Evolutionary conservation across 2,888 invertebrate genomes (phyloP), one percentile per base, ranked within the genome.

Genomic region (Spodoptera littoralis): DNA sequence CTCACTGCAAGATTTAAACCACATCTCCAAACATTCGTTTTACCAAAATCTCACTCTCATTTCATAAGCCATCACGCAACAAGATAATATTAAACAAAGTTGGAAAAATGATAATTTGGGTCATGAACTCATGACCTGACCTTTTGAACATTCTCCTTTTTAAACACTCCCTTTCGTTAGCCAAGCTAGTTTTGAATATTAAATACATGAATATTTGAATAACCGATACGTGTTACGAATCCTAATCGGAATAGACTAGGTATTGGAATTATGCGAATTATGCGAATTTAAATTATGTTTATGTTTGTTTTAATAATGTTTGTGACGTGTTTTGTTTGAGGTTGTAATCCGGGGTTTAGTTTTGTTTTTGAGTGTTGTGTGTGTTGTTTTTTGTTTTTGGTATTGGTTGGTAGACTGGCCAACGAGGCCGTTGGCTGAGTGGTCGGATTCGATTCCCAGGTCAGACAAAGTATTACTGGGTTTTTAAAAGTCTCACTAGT

Each of bases 151-250:
- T 27, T 27, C 27, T 27, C 27, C 52, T 56, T 51, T 59, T 61
- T 65, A 78, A 70, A 71, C 59, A 64, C 53, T 53, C 60, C 66
- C 58, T 70, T 70, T 64, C 54, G 67, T 57, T 61, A 46, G 24
- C 64, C 47, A 51, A 41, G 50, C 74, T 77, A 77, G 77, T 75
- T 75, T 56, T 55, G 62, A 76, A 65, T 70, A 70, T 68, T 70
- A 65, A 73, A 67, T 63, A 65, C 51, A 75, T 70, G 70, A 66
- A 74, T 74, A 65, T 62, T 65, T 45, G 57, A 63, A 68, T 75
- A 70, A 63, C 65, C 54, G 49, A 72, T 64, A 65, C 69, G 69
- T 59, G 60, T 49, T 27, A 30, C 22, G 65, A 64, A 71, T 78
- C 27, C 36, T 75, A 76, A 64, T 73, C 58, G 54, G 8, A 50